Evolutionary conservation across 1,140 invertebrate species (phyloP).

Genomic region (Nephotettix cincticeps): DNA sequence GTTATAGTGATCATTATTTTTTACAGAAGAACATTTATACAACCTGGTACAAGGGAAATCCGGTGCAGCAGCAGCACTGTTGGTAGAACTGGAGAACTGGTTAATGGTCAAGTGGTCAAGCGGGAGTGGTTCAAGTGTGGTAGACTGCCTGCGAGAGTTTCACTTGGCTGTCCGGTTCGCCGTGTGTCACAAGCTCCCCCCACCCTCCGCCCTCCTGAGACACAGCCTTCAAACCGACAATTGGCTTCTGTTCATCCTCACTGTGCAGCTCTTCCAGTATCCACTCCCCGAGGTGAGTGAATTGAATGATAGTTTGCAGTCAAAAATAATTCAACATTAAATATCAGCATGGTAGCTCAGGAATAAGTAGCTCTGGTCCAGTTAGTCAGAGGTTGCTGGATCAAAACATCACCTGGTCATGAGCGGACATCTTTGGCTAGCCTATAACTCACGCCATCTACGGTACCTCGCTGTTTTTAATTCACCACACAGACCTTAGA

Average conservation of each 20-base stretch:
- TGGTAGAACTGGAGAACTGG: neutral
- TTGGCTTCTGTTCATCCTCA: neutral
- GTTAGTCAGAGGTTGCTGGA: no score
- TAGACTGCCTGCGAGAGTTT: neutral
- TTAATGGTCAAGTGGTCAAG: neutral
- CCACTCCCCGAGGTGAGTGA: no score
- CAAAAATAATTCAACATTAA: no score
- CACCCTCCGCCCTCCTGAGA: neutral
- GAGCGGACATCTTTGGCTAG: no score
- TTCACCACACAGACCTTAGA: no score
- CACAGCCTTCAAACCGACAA: neutral
- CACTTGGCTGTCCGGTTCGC: slow-evolving; percentile 6
- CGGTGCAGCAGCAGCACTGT: neutral
- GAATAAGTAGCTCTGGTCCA: no score
- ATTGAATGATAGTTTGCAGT: no score
- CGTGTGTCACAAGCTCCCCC: neutral
- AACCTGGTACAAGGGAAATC: neutral
- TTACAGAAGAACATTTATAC: neutral
- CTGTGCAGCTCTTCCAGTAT: neutral
- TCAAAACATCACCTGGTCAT: no score
- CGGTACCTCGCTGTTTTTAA: no score
- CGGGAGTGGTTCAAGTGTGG: neutral
- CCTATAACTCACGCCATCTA: no score
- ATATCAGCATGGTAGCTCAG: no score
- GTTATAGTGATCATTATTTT: no score